These are phyloP conservation scores for Sprattus sprattus DNA, from an alignment of 2,113 vertebrate genomes.

Conservation along the genomic window DNA sequence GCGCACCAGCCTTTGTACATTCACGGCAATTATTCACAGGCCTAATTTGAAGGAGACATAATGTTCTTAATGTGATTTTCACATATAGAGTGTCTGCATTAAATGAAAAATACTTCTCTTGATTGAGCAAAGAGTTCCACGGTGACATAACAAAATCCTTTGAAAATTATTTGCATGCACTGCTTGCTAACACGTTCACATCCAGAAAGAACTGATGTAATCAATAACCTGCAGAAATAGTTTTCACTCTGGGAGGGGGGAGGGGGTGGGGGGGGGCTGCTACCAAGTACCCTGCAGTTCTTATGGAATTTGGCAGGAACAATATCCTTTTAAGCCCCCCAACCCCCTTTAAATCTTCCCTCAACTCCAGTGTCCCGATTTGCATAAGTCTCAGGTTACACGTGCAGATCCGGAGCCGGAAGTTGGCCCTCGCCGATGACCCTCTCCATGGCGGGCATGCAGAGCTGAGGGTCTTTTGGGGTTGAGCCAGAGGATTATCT, in stretches of 20 bases:
- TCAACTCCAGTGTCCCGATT: constrained; percentile 11
- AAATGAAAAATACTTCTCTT: neutral
- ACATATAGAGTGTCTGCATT: neutral
- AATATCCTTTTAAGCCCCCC: neutral
- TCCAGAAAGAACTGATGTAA: neutral
- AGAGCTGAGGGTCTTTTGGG: constrained; percentile 36
- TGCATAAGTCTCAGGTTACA: constrained; percentile 11
- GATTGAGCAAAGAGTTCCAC: neutral
- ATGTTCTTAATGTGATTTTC: constrained; percentile 1
- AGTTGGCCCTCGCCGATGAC: constrained; percentile 2
- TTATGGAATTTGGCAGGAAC: constrained; percentile 3
- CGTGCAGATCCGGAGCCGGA: neutral
- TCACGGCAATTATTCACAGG: constrained; percentile 38
- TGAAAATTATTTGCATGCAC: neutral
- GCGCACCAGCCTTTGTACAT: constrained; percentile 38
- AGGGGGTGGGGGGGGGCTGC: too few species aligned
- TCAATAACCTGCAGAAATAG: neutral
- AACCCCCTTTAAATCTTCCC: neutral
- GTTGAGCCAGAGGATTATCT: constrained; percentile 40
- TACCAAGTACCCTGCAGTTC: neutral
- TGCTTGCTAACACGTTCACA: neutral
- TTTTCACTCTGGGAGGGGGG: neutral
- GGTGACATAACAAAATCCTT: neutral
- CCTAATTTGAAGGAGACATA: constrained; percentile 27
- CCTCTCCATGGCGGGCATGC: neutral